Conservation (phyloP, 2,113 vertebrate genomes). For the Ursus arctos region DNA sequence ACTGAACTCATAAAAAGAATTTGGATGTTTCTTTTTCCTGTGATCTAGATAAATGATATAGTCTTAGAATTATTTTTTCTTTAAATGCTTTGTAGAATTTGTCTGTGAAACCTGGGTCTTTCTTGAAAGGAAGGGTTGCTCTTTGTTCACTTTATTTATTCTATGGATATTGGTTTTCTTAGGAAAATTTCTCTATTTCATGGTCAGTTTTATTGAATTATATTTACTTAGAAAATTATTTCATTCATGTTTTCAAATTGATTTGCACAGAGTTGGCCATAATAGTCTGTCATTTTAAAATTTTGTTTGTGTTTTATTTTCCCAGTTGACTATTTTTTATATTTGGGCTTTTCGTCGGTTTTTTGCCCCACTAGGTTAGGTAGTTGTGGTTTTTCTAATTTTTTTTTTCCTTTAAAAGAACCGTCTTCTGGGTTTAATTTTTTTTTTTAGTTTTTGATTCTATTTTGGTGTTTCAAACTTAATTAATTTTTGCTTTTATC, state of each 20-base stretch:
- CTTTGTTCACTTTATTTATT: not conserved
- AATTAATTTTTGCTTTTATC: not conserved
- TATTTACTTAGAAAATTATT: not conserved
- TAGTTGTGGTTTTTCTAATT: not conserved
- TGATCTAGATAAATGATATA: not conserved
- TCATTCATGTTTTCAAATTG: not conserved
- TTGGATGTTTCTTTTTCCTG: not conserved
- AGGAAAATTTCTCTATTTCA: not conserved
- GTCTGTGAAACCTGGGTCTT: not conserved
- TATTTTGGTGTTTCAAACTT: not conserved
- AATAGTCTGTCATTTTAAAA: not conserved
- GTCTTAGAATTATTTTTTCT: not conserved
- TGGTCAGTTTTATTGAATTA: not conserved
- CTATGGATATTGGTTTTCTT: not conserved
- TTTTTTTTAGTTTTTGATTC: slow-evolving; percentile 15
- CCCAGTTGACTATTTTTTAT: not conserved
- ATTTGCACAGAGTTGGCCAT: not conserved
- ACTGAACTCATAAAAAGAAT: not conserved
- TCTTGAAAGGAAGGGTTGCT: not conserved
- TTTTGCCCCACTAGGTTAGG: not conserved
- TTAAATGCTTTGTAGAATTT: not conserved
- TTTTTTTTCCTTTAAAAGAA: slow-evolving; percentile 2
- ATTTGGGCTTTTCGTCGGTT: not conserved
- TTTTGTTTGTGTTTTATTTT: not conserved
- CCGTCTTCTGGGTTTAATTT: not conserved